Evolutionary conservation across 2,113 vertebrate species (phyloP).

Genomic region (Nesoenas mayeri): DNA sequence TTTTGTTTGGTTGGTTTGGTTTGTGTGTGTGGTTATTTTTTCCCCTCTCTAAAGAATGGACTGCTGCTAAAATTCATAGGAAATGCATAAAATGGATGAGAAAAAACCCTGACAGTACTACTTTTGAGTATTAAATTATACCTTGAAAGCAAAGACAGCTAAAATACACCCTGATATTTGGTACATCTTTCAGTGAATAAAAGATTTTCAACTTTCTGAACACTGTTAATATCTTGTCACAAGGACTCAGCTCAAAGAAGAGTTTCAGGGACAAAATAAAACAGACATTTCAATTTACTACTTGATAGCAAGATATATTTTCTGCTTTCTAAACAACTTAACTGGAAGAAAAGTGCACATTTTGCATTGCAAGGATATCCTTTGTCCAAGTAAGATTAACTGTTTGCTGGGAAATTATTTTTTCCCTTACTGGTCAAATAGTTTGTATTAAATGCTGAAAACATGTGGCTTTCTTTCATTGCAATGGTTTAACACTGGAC

Average conservation of each 20-base stretch:
- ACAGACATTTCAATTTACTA: conserved; percentile 39
- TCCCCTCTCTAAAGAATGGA: neutral
- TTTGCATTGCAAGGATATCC: neutral
- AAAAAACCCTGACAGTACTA: neutral
- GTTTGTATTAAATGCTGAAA: neutral
- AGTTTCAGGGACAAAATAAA: conserved; percentile 27
- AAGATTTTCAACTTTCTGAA: conserved; percentile 25
- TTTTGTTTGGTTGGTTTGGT: too few species aligned
- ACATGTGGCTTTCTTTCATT: neutral
- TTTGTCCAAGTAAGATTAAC: conserved; percentile 11
- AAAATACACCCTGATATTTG: neutral
- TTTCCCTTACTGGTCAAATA: neutral
- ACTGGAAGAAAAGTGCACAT: conserved; percentile 2
- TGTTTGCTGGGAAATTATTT: neutral
- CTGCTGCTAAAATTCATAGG: conserved; percentile 8
- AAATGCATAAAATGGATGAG: neutral
- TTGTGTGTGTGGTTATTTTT: neutral
- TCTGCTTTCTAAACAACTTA: conserved; percentile 40
- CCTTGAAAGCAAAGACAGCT: neutral
- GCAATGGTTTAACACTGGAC: neutral
- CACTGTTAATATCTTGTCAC: conserved; percentile 32
- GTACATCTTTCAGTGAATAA: neutral
- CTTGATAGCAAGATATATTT: conserved; percentile 14
- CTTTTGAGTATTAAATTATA: neutral
- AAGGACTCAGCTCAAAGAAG: conserved; percentile 20